Evolutionary conservation across 2,888 invertebrate species (phyloP).

Genomic region (Lacanobia oleracea): DNA sequence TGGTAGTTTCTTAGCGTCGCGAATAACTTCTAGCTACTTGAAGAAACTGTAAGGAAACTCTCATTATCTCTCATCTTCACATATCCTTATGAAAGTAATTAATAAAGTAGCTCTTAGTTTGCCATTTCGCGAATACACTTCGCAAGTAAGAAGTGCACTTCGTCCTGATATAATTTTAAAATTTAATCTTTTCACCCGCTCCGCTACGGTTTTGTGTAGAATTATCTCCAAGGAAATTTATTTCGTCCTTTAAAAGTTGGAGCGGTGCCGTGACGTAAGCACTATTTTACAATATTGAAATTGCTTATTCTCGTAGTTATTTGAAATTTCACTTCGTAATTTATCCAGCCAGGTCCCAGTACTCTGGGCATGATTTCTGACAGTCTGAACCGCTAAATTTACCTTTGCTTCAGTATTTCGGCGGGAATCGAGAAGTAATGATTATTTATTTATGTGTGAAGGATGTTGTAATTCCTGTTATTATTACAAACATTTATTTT

Average conservation of each 20-base stretch:
- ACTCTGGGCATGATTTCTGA: too few relatives aligned
- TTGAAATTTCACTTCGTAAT: too few relatives aligned
- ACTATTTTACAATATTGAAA: slow-evolving; percentile 58
- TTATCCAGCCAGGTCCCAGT: too few relatives aligned
- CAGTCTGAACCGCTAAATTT: too few relatives aligned
- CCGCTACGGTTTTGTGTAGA: slow-evolving; percentile 22
- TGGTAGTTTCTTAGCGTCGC: slow-evolving; percentile 19
- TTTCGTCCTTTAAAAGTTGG: slow-evolving; percentile 25
- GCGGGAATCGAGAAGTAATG: too few relatives aligned
- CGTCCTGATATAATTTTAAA: slow-evolving; percentile 56
- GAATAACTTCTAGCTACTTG: slow-evolving; percentile 25
- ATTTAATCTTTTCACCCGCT: slow-evolving; percentile 54
- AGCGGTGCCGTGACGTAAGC: slow-evolving; percentile 32
- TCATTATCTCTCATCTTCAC: slow-evolving; percentile 35
- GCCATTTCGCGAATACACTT: slow-evolving; percentile 40
- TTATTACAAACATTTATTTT: too few relatives aligned
- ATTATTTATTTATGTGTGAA: too few relatives aligned
- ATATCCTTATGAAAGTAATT: slow-evolving; percentile 44
- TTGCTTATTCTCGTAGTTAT: slow-evolving; percentile 2
- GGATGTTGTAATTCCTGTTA: too few relatives aligned
- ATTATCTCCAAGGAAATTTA: slow-evolving; percentile 32
- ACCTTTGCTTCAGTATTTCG: too few relatives aligned
- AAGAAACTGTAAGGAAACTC: slow-evolving; percentile 36
- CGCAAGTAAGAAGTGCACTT: slow-evolving; percentile 58
- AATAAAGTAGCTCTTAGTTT: slow-evolving; percentile 41